Evolutionary conservation across 1,140 invertebrate species (phyloP).

Genomic region (Laupala kohalensis): DNA sequence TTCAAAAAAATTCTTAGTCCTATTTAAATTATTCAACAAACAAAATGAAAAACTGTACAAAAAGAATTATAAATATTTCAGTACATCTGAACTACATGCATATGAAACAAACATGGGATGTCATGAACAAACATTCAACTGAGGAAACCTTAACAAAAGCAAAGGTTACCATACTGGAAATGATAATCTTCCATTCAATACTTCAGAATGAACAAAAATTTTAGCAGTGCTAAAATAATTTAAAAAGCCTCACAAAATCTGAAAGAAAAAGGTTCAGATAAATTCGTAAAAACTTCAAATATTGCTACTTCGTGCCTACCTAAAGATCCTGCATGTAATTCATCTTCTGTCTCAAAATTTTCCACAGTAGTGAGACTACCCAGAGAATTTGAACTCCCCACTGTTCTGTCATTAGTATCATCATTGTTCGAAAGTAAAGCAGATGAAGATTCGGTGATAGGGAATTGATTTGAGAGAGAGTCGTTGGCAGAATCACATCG

Average conservation of each 20-base stretch:
- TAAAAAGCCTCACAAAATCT: no score
- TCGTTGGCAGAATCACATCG: slow-evolving; percentile 2
- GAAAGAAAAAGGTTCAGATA: no score
- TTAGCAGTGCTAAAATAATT: no score
- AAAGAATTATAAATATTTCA: background rate
- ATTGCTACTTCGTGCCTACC: background rate
- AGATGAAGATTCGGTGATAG: slow-evolving; percentile 4
- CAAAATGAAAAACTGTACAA: background rate
- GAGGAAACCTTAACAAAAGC: no score
- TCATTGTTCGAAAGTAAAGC: slow-evolving; percentile 1
- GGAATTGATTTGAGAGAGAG: background rate
- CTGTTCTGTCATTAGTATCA: slow-evolving; percentile 1
- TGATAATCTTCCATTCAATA: no score
- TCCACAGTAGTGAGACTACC: slow-evolving; percentile 8
- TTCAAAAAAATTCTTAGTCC: background rate
- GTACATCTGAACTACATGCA: background rate
- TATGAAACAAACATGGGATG: background rate
- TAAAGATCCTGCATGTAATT: background rate
- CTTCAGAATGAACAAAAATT: no score
- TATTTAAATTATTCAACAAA: background rate
- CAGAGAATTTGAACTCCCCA: slow-evolving; percentile 5
- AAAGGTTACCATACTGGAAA: no score
- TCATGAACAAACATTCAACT: background rate
- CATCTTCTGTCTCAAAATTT: slow-evolving; percentile 7
- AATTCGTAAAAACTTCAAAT: no score